These are phyloP conservation scores for Drosophila nigrodunni DNA, from an alignment of 1,140 invertebrate species.

Conservation along the genomic window DNA sequence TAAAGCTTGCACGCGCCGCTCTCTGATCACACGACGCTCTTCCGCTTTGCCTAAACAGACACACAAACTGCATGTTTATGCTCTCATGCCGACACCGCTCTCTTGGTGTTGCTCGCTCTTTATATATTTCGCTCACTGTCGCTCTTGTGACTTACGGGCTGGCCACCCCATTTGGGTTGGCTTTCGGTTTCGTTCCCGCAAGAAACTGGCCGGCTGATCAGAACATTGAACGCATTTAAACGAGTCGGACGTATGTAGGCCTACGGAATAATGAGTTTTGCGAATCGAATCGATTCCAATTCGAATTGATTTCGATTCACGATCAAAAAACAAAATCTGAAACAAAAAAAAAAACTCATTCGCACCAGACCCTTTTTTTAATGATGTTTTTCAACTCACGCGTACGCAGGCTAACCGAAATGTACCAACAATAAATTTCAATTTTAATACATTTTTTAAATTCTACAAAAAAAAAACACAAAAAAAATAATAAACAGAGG, in stretches of 20 bases:
- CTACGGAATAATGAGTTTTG: constrained; percentile 45
- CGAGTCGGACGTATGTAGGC: constrained; percentile 76
- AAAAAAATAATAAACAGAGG: background rate
- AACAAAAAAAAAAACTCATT: background rate
- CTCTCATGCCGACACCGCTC: constrained; percentile 20
- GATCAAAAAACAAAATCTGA: constrained; percentile 5
- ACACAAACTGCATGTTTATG: constrained; percentile 1
- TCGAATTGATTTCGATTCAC: constrained; percentile 23
- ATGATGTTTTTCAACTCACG: constrained; percentile 63
- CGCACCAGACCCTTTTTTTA: constrained; percentile 46
- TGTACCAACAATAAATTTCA: constrained; percentile 8
- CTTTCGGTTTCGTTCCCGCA: constrained; percentile 70
- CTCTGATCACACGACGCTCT: constrained; percentile 38
- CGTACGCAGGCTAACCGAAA: constrained; percentile 25
- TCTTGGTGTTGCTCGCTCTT: background rate
- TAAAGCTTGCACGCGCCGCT: constrained; percentile 71
- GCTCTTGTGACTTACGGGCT: constrained; percentile 10
- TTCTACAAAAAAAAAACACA: constrained; percentile 35
- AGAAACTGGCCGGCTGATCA: constrained; percentile 69
- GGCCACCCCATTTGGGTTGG: constrained; percentile 46
- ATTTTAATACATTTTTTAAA: constrained; percentile 25
- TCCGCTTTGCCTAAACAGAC: constrained; percentile 5
- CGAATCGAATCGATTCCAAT: constrained; percentile 21
- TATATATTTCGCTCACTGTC: constrained; percentile 14
- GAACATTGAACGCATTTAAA: constrained; percentile 77